phyloP scores from a whole-genome alignment of 2,797 vertebrate genomes.

The Coilia nasus region DNA sequence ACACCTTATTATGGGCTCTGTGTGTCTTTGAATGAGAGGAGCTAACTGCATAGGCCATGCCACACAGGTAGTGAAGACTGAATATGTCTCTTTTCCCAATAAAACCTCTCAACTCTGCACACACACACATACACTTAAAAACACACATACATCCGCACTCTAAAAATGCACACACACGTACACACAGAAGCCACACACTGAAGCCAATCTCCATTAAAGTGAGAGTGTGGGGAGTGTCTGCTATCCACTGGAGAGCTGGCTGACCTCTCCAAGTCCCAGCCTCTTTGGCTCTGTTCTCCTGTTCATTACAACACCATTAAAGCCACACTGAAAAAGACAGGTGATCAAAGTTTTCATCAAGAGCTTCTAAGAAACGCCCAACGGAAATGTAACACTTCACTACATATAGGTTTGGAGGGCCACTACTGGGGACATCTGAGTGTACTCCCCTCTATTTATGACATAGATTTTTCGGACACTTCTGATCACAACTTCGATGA shows the following conservation, averaged over 20 bases:
- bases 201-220: no score
- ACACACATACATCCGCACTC: not conserved
- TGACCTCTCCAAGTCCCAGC: not conserved
- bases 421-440: not conserved
- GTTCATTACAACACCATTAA: not conserved
- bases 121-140: not conserved
- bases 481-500: no score
- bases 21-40: constrained; percentile 67
- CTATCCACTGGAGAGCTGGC: not conserved
- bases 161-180: no score
- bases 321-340: not conserved
- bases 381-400: not conserved
- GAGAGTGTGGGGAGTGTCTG: no score
- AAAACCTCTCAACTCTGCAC: not conserved
- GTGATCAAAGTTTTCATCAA: not conserved
- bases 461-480: not conserved
- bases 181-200: no score
- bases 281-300: not conserved
- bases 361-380: not conserved
- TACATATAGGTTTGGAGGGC: not conserved
- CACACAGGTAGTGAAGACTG: not conserved
- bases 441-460: not conserved
- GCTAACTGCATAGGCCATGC: constrained; percentile 60
- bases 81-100: not conserved
- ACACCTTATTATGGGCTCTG: constrained; percentile 49